Evolutionary conservation across 2,888 invertebrate genomes (phyloP), one percentile per base, ranked within the genome.

Genomic region (Rhodophaea formosa): DNA sequence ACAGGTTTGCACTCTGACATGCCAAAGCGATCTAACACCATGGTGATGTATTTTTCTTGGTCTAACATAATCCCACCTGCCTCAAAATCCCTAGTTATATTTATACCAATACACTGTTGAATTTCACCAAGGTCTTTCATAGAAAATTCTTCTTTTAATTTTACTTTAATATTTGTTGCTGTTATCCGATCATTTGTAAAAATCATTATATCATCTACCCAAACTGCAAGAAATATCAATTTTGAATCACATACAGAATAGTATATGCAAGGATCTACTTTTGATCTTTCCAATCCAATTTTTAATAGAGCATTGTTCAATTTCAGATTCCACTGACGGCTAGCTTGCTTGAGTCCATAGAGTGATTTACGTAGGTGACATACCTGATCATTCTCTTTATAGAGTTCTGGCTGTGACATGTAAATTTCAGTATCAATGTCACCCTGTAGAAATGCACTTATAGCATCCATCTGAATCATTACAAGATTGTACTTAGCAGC

Each of bases 401-500:
- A 59, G 1, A 32, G 42, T 44, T 61, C 62, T 53, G 68, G 67
- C 32, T 71, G 68, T 53, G 8, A 14, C 66, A 70, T 70, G 14
- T 67, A 70, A 0, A 70, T 68, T 1, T 70, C 69, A 2, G 17
- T 59, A 10, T 69, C 67, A 30, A 69, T 66, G 7, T 69, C 57
- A 14, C 67, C 70, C 29, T 67, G 67, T 16, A 72, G 63, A 53
- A 70, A 70, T 1, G 68, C 67, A 53, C 30, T 57, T 45, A 68
- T 51, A 0, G 64, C 69, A 64, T 67, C 68, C 65, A 68, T 64
- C 30, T 67, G 67, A 53, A 39, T 7, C 10, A 67, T 68, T 16
- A 65, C 53, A 6, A 68, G 8, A 0, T 57, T 17, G 60, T 64
- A 52, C 29, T 58, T 62, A 6, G 64, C 66, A 42, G 67, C 66